Conservation (phyloP, 2,888 invertebrate genomes). For the Pristionchus mayeri region DNA sequence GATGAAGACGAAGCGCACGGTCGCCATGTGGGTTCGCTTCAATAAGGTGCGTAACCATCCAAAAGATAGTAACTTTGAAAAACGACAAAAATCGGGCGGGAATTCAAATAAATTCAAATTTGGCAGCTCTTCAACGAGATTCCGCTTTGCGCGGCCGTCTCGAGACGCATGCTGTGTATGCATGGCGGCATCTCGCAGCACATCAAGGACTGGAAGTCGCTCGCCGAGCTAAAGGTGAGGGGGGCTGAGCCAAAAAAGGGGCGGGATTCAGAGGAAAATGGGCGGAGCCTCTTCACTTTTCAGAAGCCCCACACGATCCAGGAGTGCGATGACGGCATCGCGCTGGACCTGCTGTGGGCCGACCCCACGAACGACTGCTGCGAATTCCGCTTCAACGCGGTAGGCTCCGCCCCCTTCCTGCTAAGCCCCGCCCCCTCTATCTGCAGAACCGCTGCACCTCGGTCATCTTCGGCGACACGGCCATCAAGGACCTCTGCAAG, state of each 20-base stretch:
- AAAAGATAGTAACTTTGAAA: neutral
- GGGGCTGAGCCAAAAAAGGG: neutral
- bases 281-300: constrained; percentile 49
- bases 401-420: constrained; percentile 10
- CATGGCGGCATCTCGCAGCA: constrained; percentile 70
- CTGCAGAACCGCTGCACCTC: constrained; percentile 60
- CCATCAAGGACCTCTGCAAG: constrained; percentile 58
- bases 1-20: constrained; percentile 56
- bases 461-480: constrained; percentile 60
- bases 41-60: constrained; percentile 53
- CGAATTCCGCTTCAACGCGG: constrained; percentile 49
- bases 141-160: constrained; percentile 64
- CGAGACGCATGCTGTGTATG: constrained; percentile 64
- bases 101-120: neutral
- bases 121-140: constrained; percentile 64
- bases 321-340: constrained; percentile 64
- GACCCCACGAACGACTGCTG: constrained; percentile 61
- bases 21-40: constrained; percentile 63
- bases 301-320: constrained; percentile 63
- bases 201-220: constrained; percentile 60
- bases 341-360: constrained; percentile 68
- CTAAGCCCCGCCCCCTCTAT: neutral
- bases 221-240: constrained; percentile 56
- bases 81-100: neutral
- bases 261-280: neutral